Percentiles rank a stretch among this genome's conserved stretches.
phyloP scores from a whole-genome alignment of 2,797 vertebrate genomes.

The Takifugu ocellatus region DNA sequence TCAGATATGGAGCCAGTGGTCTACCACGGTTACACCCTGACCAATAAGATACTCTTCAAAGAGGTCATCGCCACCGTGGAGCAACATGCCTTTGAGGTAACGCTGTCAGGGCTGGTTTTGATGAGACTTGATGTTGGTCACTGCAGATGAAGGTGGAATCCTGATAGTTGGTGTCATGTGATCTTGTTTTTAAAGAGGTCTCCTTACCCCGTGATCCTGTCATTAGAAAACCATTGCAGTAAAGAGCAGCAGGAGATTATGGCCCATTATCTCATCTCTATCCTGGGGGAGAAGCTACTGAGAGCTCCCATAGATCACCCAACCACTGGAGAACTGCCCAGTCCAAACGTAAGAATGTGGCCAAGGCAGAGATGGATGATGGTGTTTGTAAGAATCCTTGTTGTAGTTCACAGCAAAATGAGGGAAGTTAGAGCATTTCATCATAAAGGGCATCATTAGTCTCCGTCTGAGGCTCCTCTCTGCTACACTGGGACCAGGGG shows the following conservation, averaged over 20 bases:
- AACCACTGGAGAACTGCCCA: conserved; percentile 70
- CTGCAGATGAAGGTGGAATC: conserved; percentile 17
- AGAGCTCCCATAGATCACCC: conserved; percentile 54
- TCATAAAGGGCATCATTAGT: conserved; percentile 48
- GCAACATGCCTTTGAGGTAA: conserved; percentile 83
- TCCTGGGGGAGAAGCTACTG: conserved; percentile 79
- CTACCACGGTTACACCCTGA: conserved; percentile 86
- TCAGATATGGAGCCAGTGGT: conserved; percentile 79
- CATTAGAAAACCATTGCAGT: conserved; percentile 88
- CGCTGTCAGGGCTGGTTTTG: conserved; percentile 5
- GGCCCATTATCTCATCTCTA: conserved; percentile 71
- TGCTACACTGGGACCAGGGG: background rate
- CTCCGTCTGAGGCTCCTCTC: conserved; percentile 24
- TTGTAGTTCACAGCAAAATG: conserved; percentile 21
- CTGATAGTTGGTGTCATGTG: conserved; percentile 3
- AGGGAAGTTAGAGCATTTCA: conserved; percentile 25
- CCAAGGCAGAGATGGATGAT: conserved; percentile 10
- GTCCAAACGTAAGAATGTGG: conserved; percentile 82
- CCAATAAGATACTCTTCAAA: conserved; percentile 83
- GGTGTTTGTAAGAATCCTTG: conserved; percentile 15
- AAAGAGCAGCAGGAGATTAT: conserved; percentile 82
- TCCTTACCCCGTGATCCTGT: conserved; percentile 84
- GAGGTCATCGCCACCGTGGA: conserved; percentile 81
- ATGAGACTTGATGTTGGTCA: conserved; percentile 22
- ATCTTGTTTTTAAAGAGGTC: conserved; percentile 72